Percentiles rank a stretch among this genome's conserved stretches.
Conservation (phyloP, 2,888 invertebrate species). For the Conchocele bisecta region DNA sequence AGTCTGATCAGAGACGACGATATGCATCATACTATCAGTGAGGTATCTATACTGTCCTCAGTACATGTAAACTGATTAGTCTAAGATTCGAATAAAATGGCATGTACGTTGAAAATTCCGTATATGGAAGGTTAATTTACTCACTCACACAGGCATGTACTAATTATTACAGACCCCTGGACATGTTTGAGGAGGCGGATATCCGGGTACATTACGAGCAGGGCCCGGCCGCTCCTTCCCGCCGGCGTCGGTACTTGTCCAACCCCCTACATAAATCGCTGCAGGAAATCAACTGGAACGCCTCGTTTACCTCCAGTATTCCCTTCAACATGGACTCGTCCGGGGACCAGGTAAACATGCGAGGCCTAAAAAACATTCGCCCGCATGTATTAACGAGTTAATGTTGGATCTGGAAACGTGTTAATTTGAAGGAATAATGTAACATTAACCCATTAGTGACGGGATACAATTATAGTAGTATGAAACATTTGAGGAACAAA, state of each 20-base stretch:
- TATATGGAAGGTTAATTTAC: not conserved
- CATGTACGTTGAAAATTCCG: not conserved
- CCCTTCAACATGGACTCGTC: conserved; percentile 43
- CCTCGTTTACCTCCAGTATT: conserved; percentile 41
- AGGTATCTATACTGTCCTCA: not conserved
- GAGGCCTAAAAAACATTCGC: too few relatives aligned
- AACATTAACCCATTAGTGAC: too few relatives aligned
- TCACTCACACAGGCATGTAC: too few relatives aligned
- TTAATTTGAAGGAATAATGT: too few relatives aligned
- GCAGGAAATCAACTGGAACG: conserved; percentile 39
- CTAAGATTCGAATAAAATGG: not conserved
- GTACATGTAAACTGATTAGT: not conserved
- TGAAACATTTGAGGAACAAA: too few relatives aligned
- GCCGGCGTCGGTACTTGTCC: conserved; percentile 44
- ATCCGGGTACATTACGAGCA: conserved; percentile 52
- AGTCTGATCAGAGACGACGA: too few relatives aligned
- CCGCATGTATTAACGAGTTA: too few relatives aligned
- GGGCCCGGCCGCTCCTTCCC: conserved; percentile 23
- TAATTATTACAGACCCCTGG: conserved; percentile 40
- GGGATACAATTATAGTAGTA: too few relatives aligned
- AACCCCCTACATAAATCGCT: conserved; percentile 37
- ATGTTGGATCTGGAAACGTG: too few relatives aligned
- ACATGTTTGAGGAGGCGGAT: conserved; percentile 48
- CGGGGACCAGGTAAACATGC: conserved; percentile 8
- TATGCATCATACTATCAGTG: not conserved